Base-by-base conservation (phyloP, 2,797 vertebrate species). In the Distichodus sexfasciatus region DNA sequence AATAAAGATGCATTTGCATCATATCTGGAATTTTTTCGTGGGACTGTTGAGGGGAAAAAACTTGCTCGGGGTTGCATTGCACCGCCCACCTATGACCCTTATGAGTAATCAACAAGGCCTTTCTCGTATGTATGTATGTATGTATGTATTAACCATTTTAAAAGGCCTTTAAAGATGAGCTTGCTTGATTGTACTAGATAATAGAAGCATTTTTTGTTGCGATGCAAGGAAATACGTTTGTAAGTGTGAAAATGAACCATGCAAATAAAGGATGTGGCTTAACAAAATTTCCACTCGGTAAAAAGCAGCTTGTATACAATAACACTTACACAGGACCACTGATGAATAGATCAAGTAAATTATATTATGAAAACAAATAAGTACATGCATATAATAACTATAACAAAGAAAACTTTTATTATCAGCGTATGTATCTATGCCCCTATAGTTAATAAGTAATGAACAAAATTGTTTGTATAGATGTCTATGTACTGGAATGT, bases 1-100 rank as follows among this genome's bases (percentile, higher is more conserved):
- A 88, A 88, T 69, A 84, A 82, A 55, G 87, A 88, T 0, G 82
- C 77, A 9, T 89, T 88, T 51, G 84, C 84, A 9, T 86, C 88
- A 28, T 89, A 79, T 44, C 59, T 89, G 0, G 82, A 88, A 28
- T 89, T 70, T 74, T 89, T 89, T 43, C 74, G 83, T 55, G 87
- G 87, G 6, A 86, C 86, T 1, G 76, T 83, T 0, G 87, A 88
- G 43, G 87, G 87, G 19, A 86, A 72, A 71, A 87, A 84, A 50
- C 81, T 89, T 14, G 83, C 84, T 26, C 81, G 75, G 54, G 86
- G 87, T 31, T 89, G 87, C 40, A 1, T 58, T 38, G 14, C 44
- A 0, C 41, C 48, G 7, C 19, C 68, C 0, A 3, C 38, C 7
- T 57, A 71, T 0, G 72, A 76, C 4, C 21, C 55, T 26, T 59